These are phyloP conservation scores for Australoheros scitulus DNA, from an alignment of 2,113 vertebrate species.

Conservation along the genomic window DNA sequence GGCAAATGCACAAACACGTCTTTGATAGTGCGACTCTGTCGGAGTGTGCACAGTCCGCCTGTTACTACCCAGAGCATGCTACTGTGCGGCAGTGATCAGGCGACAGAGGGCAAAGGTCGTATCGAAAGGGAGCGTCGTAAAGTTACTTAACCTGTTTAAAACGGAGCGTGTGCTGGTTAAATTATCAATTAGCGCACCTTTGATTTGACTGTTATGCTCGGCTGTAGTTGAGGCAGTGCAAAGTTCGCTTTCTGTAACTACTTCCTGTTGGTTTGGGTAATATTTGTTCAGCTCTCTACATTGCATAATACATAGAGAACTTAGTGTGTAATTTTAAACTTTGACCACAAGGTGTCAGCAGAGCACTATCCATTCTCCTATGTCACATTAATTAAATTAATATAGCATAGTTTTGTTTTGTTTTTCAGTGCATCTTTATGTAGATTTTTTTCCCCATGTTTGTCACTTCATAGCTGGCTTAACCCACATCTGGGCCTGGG, in stretches of 20 bases:
- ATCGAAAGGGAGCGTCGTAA: slow-evolving; percentile 60
- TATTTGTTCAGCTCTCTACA: slow-evolving; percentile 10
- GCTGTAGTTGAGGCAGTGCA: background rate
- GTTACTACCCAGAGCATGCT: slow-evolving; percentile 58
- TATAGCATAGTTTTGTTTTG: background rate
- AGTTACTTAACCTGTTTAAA: slow-evolving; percentile 23
- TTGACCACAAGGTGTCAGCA: slow-evolving; percentile 52
- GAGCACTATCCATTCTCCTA: background rate
- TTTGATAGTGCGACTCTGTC: background rate
- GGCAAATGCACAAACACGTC: background rate
- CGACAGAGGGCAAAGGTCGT: slow-evolving; percentile 45
- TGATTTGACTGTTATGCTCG: background rate
- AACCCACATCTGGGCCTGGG: background rate
- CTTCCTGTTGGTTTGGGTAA: slow-evolving; percentile 29
- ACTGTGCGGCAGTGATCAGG: background rate
- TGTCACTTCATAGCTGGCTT: background rate
- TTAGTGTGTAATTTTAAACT: background rate
- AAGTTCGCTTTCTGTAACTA: slow-evolving; percentile 35
- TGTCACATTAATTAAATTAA: background rate
- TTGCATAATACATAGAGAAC: background rate
- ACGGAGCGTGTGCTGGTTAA: background rate
- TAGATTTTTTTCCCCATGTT: background rate
- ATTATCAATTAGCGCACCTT: no score
- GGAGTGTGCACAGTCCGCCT: slow-evolving; percentile 6
- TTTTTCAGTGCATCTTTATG: background rate